These are phyloP conservation scores for Columbina picui DNA, from an alignment of 2,113 vertebrate genomes.

Conservation along the genomic window DNA sequence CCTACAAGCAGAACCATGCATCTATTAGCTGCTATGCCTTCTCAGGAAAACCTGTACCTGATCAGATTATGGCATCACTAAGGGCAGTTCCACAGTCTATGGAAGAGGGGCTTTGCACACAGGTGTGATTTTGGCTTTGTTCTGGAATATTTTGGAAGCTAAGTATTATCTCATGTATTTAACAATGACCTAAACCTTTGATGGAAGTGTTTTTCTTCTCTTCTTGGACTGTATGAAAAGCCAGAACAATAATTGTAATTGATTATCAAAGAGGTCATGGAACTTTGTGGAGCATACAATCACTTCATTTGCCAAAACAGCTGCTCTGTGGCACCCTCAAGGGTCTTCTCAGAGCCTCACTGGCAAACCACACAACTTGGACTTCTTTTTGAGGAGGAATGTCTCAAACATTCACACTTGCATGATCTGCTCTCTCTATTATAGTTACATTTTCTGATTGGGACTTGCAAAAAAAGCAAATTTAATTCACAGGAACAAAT, in stretches of 20 bases:
- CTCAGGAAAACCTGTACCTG: neutral
- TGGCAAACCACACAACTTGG: neutral
- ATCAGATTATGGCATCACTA: neutral
- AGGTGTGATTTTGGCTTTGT: neutral
- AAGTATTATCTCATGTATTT: neutral
- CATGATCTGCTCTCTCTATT: neutral
- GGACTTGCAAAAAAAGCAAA: neutral
- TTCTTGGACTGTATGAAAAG: neutral
- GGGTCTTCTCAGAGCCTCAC: neutral
- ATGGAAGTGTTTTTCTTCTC: neutral
- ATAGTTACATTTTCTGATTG: neutral
- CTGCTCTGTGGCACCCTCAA: neutral
- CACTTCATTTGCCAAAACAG: neutral
- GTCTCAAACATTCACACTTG: neutral
- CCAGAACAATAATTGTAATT: neutral
- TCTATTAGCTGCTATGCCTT: neutral
- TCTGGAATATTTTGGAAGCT: neutral
- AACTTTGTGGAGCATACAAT: neutral
- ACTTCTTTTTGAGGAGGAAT: neutral
- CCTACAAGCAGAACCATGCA: neutral
- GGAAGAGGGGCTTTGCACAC: neutral
- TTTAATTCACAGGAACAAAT: neutral
- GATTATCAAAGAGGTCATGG: neutral
- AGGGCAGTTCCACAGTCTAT: neutral
- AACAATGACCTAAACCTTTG: neutral